Percentiles rank a stretch among this genome's conserved stretches.
These are phyloP conservation scores for Drosophila mauritiana DNA, from an alignment of 1,140 invertebrate species.

Conservation along the genomic window DNA sequence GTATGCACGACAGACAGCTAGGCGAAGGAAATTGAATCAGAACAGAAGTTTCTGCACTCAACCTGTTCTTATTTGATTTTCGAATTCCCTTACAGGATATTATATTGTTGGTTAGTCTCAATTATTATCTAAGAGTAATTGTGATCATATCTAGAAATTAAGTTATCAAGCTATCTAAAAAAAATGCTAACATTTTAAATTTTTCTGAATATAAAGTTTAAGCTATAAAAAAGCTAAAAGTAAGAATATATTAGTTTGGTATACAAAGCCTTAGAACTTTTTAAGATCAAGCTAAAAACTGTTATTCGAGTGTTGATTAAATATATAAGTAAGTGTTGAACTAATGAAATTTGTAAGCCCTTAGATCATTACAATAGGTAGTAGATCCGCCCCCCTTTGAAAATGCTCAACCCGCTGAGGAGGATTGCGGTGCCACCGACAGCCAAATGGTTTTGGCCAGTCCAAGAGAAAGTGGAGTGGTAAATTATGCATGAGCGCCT, in stretches of 20 bases:
- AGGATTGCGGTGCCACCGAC: conserved; percentile 14
- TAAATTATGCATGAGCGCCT: conserved; percentile 67
- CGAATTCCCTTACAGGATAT: neutral
- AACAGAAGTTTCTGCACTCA: neutral
- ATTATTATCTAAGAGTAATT: too few relatives aligned
- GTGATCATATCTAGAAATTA: too few relatives aligned
- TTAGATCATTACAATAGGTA: neutral
- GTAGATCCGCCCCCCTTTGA: neutral
- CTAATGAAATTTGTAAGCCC: neutral
- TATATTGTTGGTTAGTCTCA: too few relatives aligned
- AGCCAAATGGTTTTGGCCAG: conserved; percentile 46
- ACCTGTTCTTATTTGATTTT: neutral
- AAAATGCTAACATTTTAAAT: too few relatives aligned
- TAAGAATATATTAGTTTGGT: too few relatives aligned
- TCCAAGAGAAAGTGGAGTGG: conserved; percentile 4
- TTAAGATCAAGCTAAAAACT: too few relatives aligned
- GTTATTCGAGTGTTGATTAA: too few relatives aligned
- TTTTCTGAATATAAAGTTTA: too few relatives aligned
- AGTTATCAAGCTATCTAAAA: too few relatives aligned
- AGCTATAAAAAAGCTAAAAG: too few relatives aligned
- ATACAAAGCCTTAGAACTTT: too few relatives aligned
- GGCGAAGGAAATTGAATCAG: neutral
- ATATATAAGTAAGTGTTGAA: too few relatives aligned
- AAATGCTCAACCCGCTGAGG: conserved; percentile 4
- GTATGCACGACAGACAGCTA: neutral